Evolutionary conservation across 2,797 vertebrate genomes (phyloP).

Genomic region (Myotis daubentonii): DNA sequence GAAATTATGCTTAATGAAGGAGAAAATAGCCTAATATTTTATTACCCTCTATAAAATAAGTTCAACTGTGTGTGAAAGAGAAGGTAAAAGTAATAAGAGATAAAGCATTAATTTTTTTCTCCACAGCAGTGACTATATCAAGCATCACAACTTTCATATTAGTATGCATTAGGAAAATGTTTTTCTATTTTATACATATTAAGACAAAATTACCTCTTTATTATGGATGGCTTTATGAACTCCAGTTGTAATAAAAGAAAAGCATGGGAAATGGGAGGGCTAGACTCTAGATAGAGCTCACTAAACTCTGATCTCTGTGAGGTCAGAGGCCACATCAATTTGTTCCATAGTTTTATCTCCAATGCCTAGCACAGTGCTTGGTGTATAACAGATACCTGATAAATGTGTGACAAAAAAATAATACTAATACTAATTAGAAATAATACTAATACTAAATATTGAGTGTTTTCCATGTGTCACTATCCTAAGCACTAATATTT

Average conservation of each 20-base stretch:
- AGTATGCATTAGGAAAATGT: constrained; percentile 29
- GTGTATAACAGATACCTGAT: background rate
- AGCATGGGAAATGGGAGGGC: background rate
- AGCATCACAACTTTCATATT: constrained; percentile 7
- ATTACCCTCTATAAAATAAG: constrained; percentile 64
- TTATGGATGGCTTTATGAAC: background rate
- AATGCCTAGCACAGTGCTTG: background rate
- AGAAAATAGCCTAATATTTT: constrained; percentile 75
- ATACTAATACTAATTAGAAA: background rate
- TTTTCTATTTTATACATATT: constrained; percentile 39
- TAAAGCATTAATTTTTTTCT: background rate
- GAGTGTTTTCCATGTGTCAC: background rate
- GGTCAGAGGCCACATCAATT: background rate
- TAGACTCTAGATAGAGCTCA: background rate
- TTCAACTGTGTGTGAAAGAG: constrained; percentile 62
- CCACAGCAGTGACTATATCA: background rate
- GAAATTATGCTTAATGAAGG: constrained; percentile 69
- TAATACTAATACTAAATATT: background rate
- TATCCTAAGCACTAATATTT: background rate
- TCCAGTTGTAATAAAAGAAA: background rate
- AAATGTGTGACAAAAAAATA: background rate
- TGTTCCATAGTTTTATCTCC: background rate
- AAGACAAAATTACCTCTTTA: constrained; percentile 41
- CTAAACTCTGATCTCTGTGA: background rate
- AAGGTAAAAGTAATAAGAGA: constrained; percentile 40